Percentiles rank a stretch among this genome's conserved stretches.
Evolutionary conservation across 2,797 vertebrate genomes (phyloP).

Genomic region (Harpagifer antarcticus): DNA sequence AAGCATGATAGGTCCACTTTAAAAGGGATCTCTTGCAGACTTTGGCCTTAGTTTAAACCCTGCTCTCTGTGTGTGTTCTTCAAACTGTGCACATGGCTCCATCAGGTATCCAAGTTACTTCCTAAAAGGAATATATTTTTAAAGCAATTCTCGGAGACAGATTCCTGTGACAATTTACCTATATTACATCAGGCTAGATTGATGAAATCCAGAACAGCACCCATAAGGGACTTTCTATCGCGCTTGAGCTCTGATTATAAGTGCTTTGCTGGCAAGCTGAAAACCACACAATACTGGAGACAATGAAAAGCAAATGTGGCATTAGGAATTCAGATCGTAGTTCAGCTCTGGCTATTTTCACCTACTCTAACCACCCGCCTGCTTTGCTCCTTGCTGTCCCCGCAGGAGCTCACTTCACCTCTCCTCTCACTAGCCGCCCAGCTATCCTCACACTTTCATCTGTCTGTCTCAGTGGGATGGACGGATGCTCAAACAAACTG

Average conservation of each 20-base stretch:
- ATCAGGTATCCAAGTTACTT: not conserved
- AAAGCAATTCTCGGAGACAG: constrained; percentile 36
- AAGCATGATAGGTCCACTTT: too few relatives aligned
- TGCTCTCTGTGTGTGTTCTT: not conserved
- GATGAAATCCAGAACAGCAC: constrained; percentile 62
- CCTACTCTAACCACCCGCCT: constrained; percentile 50
- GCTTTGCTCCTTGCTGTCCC: constrained; percentile 53
- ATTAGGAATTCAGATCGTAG: constrained; percentile 66
- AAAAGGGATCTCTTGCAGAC: too few relatives aligned
- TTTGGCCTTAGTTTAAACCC: not conserved
- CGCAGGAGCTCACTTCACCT: constrained; percentile 69
- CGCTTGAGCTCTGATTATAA: constrained; percentile 63
- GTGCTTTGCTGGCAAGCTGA: constrained; percentile 54
- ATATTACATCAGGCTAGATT: constrained; percentile 48
- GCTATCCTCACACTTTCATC: constrained; percentile 65
- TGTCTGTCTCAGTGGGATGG: constrained; percentile 65
- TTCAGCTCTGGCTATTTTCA: constrained; percentile 67
- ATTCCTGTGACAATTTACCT: constrained; percentile 51
- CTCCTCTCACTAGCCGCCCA: constrained; percentile 57
- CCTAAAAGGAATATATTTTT: not conserved
- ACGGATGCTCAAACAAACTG: constrained; percentile 61
- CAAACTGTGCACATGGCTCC: not conserved
- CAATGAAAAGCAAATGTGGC: constrained; percentile 63
- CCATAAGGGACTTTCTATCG: constrained; percentile 56
- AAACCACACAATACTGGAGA: constrained; percentile 46